phyloP scores from a whole-genome alignment of 1,140 invertebrate genomes.

The Ceratosolen solmsi region DNA sequence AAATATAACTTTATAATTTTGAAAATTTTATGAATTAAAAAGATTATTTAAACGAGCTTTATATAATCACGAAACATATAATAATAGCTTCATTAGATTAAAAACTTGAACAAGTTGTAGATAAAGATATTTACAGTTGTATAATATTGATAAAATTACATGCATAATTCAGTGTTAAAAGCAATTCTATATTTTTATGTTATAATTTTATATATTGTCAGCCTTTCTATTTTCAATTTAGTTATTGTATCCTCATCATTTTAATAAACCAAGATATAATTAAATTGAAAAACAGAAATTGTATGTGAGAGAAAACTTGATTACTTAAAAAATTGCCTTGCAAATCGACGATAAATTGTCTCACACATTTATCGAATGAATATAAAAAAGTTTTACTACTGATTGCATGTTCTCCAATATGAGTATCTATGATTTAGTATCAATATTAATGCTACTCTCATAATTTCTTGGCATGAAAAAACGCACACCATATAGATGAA shows the following conservation, averaged over 20 bases:
- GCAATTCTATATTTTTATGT: neutral
- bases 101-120: neutral
- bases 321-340: neutral
- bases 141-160: slow-evolving; percentile 1
- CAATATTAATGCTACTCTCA: neutral
- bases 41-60: too few species aligned
- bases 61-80: too few species aligned
- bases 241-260: neutral
- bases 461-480: too few species aligned
- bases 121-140: neutral
- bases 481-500: neutral
- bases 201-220: neutral
- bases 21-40: too few species aligned
- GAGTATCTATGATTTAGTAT: too few species aligned
- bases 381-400: too few species aligned
- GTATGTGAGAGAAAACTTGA: neutral
- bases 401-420: too few species aligned
- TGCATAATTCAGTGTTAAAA: neutral
- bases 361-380: too few species aligned
- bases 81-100: too few species aligned
- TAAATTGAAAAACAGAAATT: neutral
- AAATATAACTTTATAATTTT: too few species aligned
- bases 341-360: neutral
- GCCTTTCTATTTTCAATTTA: too few species aligned
- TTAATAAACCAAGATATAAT: neutral